Evolutionary conservation across 2,888 invertebrate species (phyloP), one percentile per base, ranked within the genome.

Genomic region (Gymnocheta viridis): DNA sequence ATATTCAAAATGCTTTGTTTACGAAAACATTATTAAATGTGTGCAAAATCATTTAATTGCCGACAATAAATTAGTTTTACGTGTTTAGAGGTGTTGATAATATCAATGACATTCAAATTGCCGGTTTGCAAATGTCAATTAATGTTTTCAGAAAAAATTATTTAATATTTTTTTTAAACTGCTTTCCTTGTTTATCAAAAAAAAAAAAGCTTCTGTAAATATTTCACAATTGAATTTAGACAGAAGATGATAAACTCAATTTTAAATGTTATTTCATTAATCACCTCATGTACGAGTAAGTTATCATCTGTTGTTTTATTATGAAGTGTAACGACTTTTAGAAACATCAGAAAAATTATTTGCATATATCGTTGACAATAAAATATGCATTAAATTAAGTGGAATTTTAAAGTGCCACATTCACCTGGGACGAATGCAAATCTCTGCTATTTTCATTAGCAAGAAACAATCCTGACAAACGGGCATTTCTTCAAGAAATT

Each of bases 21-120:
- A 60, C 7, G 32, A 17, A n/a, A 29, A 7, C 9, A 5, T 17
- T 32, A 17, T 4, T 14, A 41, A 62, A 24, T 62, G 41, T 64
- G 41, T 17, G 10, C n/a, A 64, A 44, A 44, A 64, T 24, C 9
- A 41, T 41, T 44, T 24, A 17, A 44, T 64, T 64, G 62, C 44
- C 44, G 44, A 64, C 44, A 4, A n/a, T 62, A 62, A 56, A n/a
- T 41, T 14, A 41, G 7, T n/a, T 24, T 41, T 17, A 41, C 27
- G n/a, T 41, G 24, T 41, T 41, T 10, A 24, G 12, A 27, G n/a
- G 27, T 64, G 62, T 17, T 44, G 7, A 38, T 9, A 60, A 22
- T 19, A 22, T 60, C 14, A 38, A 60, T 38, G 38, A 38, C 6
- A 60, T 38, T 60, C 14, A 60, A 38, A 38, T 38, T 38, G 17